These are phyloP conservation scores for Tolmerus cingulatus DNA, from an alignment of 2,888 invertebrate genomes.

Conservation along the genomic window DNA sequence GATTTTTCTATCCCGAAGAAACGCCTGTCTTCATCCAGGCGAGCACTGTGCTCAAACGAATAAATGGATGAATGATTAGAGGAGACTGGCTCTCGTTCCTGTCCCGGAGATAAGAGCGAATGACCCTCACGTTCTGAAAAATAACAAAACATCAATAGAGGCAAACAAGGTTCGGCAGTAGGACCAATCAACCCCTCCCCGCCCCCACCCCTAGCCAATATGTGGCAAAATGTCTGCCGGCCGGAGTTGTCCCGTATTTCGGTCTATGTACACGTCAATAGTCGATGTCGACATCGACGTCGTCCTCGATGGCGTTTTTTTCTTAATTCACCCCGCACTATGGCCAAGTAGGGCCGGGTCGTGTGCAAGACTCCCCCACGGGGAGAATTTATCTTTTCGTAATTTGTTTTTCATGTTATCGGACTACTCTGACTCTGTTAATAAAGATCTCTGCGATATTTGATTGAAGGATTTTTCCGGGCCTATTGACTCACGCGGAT, in stretches of 20 bases:
- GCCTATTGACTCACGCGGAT: not conserved
- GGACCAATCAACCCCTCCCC: not conserved
- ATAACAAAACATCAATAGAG: conserved; percentile 39
- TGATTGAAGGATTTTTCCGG: conserved; percentile 40
- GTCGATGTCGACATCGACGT: not conserved
- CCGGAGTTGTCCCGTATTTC: not conserved
- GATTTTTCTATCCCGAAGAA: conserved; percentile 2
- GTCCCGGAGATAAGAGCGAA: conserved; percentile 27
- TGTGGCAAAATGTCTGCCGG: conserved; percentile 31
- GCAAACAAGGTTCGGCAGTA: conserved; percentile 15
- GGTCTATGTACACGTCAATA: not conserved
- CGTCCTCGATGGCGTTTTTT: not conserved
- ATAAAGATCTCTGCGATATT: conserved; percentile 40
- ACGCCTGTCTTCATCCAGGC: conserved; percentile 36
- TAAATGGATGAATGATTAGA: conserved; percentile 43
- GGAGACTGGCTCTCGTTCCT: conserved; percentile 8
- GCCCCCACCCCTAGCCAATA: not conserved
- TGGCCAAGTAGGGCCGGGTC: no score
- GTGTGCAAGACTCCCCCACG: not conserved
- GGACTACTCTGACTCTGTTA: conserved; percentile 35
- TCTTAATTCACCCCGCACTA: not conserved
- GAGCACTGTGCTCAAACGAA: conserved; percentile 28
- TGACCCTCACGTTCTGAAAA: conserved; percentile 22
- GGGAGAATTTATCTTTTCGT: conserved; percentile 40
- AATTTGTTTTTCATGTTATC: conserved; percentile 45